Percentiles rank a stretch among this genome's conserved stretches.
phyloP scores from a whole-genome alignment of 2,113 vertebrate genomes.

The Porphyrio hochstetteri region DNA sequence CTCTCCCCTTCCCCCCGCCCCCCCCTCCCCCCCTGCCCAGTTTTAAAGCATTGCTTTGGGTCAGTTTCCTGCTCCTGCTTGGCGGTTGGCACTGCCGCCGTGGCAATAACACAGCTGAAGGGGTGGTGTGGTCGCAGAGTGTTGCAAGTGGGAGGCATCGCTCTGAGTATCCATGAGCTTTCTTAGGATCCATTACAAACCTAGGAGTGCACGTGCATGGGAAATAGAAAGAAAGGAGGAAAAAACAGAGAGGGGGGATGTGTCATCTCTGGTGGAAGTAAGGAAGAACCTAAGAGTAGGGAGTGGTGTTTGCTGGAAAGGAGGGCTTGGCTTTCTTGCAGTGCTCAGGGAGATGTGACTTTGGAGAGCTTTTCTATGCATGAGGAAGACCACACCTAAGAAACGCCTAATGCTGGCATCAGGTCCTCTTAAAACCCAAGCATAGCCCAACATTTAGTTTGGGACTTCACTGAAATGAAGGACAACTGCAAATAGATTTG shows the following conservation, averaged over 20 bases:
- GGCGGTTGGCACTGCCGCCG: accelerated
- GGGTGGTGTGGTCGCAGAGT: neutral
- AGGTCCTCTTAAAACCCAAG: neutral
- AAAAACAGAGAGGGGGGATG: neutral
- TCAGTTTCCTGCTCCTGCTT: neutral
- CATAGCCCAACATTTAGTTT: neutral
- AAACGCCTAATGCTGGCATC: neutral
- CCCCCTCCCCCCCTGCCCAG: too few relatives aligned
- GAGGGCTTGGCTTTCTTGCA: neutral
- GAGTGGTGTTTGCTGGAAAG: neutral
- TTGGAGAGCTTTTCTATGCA: neutral
- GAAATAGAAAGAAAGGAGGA: neutral
- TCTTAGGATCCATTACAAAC: neutral
- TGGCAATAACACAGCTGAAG: neutral
- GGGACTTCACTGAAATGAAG: neutral
- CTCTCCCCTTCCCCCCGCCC: neutral
- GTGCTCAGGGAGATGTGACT: neutral
- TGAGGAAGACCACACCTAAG: neutral
- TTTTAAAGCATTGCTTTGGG: neutral
- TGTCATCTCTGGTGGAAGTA: neutral
- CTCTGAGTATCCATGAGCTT: neutral
- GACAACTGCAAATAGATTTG: neutral
- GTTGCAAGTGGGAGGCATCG: neutral
- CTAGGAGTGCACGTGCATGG: neutral
- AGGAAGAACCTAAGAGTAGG: neutral